Percentiles rank a stretch among this genome's conserved stretches.
Conservation (phyloP, 2,113 vertebrate species). For the Peromyscus californicus region DNA sequence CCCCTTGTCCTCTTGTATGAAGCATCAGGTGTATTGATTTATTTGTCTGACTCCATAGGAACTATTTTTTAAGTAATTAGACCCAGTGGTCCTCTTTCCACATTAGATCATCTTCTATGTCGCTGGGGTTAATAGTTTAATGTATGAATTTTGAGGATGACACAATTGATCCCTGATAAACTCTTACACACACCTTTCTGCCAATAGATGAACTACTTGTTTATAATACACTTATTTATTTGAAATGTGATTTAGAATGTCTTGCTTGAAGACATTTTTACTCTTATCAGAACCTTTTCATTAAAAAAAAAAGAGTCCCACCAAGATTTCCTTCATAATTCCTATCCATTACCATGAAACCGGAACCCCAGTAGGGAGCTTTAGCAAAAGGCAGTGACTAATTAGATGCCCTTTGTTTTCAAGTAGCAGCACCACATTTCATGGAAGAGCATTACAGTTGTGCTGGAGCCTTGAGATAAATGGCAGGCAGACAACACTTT, state of each 20-base stretch:
- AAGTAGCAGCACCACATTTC: background rate
- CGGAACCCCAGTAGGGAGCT: background rate
- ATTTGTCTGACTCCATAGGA: background rate
- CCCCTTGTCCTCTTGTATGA: background rate
- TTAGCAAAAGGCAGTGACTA: background rate
- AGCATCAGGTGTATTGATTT: background rate
- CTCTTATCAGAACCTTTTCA: slow-evolving; percentile 36
- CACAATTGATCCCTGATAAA: background rate
- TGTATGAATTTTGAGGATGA: background rate
- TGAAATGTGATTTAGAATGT: slow-evolving; percentile 28
- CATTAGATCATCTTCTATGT: background rate
- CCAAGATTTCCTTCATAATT: slow-evolving; percentile 1
- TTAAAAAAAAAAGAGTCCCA: background rate
- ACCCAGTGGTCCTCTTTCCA: background rate
- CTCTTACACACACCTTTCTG: background rate
- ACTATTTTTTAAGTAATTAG: background rate
- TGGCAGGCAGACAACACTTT: background rate
- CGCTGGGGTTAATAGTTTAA: background rate
- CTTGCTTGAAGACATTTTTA: slow-evolving; percentile 24
- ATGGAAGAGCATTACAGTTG: background rate
- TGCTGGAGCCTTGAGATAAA: background rate
- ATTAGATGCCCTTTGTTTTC: background rate
- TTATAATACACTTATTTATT: slow-evolving; percentile 49
- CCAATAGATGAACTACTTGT: background rate
- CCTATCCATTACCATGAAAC: background rate